Evolutionary conservation across 2,888 invertebrate species (phyloP).

Genomic region (Trissolcus japonicus): DNA sequence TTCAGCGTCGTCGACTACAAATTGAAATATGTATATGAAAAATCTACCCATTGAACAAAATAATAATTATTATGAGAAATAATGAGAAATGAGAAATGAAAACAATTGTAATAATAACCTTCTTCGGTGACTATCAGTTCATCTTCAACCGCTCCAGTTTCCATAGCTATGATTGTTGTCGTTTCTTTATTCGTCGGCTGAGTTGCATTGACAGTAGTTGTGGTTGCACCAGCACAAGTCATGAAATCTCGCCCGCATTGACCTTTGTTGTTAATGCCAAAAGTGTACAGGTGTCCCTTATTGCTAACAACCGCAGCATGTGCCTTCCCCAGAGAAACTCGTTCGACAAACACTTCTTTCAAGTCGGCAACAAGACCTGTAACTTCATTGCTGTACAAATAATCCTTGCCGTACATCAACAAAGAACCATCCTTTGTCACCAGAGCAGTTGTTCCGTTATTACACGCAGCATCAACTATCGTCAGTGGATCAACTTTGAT

Average conservation of each 20-base stretch:
- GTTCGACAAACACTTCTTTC: constrained; percentile 83
- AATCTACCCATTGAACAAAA: background rate
- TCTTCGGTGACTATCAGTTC: constrained; percentile 71
- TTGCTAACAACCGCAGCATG: constrained; percentile 93
- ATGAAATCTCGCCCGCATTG: constrained; percentile 94
- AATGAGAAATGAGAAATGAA: no score
- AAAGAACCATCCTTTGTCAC: constrained; percentile 93
- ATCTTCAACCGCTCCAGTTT: constrained; percentile 77
- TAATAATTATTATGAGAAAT: no score
- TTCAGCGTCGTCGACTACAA: constrained; percentile 66
- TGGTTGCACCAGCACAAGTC: no score
- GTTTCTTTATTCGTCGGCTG: constrained; percentile 76
- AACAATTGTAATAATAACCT: no score
- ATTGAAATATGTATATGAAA: background rate
- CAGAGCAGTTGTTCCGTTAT: constrained; percentile 95
- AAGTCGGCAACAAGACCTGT: constrained; percentile 85
- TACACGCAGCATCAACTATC: constrained; percentile 91
- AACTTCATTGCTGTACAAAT: constrained; percentile 86
- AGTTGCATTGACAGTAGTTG: constrained; percentile 71
- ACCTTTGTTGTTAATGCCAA: constrained; percentile 98
- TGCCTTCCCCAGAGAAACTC: constrained; percentile 90
- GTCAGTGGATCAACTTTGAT: constrained; percentile 91
- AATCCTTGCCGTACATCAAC: constrained; percentile 96
- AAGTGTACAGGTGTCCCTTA: constrained; percentile 94
- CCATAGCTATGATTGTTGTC: constrained; percentile 78